phyloP scores from a whole-genome alignment of 1,140 invertebrate species.

The Schlechtendalia chinensis region DNA sequence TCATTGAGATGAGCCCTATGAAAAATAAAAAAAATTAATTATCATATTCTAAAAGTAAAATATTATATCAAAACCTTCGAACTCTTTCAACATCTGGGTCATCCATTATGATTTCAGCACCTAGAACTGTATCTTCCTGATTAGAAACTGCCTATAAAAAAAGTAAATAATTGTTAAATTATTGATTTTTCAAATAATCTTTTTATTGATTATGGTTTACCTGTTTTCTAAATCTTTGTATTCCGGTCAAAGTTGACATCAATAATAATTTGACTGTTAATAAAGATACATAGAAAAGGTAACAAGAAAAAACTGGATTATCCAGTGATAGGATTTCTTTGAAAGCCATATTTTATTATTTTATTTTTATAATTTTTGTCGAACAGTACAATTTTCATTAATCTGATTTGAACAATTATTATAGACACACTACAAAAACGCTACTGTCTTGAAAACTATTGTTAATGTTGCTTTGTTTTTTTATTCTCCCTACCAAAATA shows the following conservation, averaged over 20 bases:
- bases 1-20: slow-evolving; percentile 69
- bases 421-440: no score
- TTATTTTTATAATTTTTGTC: neutral
- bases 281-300: slow-evolving; percentile 54
- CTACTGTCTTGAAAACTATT: no score
- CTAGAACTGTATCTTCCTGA: slow-evolving; percentile 59
- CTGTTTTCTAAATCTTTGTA: slow-evolving; percentile 54
- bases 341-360: neutral
- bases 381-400: neutral
- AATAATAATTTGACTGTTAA: slow-evolving; percentile 55
- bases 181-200: neutral
- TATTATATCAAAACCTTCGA: slow-evolving; percentile 54
- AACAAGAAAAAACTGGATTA: slow-evolving; percentile 53
- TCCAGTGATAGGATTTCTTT: slow-evolving; percentile 41
- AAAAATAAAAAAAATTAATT: slow-evolving; percentile 49
- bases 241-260: slow-evolving; percentile 55
- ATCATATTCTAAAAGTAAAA: neutral
- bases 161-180: neutral
- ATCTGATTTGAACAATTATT: no score
- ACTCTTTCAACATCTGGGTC: slow-evolving; percentile 62
- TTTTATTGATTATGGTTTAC: slow-evolving; percentile 51
- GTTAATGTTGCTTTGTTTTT: neutral
- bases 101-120: slow-evolving; percentile 59
- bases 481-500: neutral
- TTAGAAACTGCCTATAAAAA: slow-evolving; percentile 62